A percentile compares a stretch with the other conserved stretches of the same genome.
Evolutionary conservation across 2,888 invertebrate species (phyloP).

Genomic region (Patella caerulea): DNA sequence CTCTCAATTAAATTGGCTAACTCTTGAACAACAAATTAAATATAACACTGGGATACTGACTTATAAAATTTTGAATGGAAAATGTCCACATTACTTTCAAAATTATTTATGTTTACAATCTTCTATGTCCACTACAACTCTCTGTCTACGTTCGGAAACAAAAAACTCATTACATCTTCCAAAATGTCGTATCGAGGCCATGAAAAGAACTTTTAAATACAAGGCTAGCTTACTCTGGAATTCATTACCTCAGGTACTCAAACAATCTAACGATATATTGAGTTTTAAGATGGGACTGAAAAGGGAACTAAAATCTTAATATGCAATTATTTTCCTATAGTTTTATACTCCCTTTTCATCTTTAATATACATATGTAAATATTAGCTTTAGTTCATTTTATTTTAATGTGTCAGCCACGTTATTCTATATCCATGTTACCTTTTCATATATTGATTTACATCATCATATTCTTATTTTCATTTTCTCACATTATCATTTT

Average conservation of each 20-base stretch:
- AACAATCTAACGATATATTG: not conserved
- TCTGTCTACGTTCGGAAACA: too few relatives aligned
- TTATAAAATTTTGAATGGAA: too few relatives aligned
- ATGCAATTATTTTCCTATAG: too few relatives aligned
- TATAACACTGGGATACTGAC: too few relatives aligned
- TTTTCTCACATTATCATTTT: not conserved
- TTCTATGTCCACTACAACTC: too few relatives aligned
- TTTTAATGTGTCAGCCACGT: not conserved
- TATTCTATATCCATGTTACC: not conserved
- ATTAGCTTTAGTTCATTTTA: not conserved
- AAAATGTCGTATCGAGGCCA: too few relatives aligned
- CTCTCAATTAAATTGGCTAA: too few relatives aligned
- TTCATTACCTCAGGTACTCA: not conserved
- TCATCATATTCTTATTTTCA: not conserved
- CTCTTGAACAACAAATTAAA: too few relatives aligned
- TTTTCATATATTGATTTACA: not conserved
- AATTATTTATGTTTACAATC: too few relatives aligned
- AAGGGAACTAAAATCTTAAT: not conserved
- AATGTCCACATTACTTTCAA: too few relatives aligned
- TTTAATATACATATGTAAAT: not conserved
- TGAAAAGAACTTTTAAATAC: too few relatives aligned
- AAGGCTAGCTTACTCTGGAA: conserved; percentile 3
- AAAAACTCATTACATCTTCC: too few relatives aligned
- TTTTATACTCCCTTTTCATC: not conserved
- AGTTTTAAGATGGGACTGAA: not conserved